Evolutionary conservation across 2,113 vertebrate genomes (phyloP).

Genomic region (Gallinago media): DNA sequence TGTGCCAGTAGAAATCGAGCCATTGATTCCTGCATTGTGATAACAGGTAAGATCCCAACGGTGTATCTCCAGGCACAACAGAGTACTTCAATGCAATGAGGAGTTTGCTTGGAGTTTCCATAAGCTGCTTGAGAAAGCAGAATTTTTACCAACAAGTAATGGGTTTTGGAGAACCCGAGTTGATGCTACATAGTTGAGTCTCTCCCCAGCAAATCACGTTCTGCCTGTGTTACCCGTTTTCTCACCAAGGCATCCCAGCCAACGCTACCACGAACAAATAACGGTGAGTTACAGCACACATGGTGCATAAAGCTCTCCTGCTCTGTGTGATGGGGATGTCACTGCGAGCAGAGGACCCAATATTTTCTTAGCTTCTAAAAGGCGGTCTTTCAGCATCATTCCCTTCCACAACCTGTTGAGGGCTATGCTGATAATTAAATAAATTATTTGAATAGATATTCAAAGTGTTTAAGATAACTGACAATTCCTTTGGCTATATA

Average conservation of each 20-base stretch:
- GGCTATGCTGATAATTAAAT: neutral
- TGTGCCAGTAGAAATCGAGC: slow-evolving; percentile 83
- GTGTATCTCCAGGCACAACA: neutral
- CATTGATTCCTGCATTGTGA: slow-evolving; percentile 93
- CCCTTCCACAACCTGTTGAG: neutral
- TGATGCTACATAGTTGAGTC: neutral
- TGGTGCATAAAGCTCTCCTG: neutral
- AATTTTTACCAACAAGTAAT: neutral
- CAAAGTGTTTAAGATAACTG: neutral
- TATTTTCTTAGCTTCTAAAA: neutral
- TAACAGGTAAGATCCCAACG: slow-evolving; percentile 85
- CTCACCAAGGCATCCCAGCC: neutral
- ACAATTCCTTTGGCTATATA: neutral
- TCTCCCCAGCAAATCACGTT: neutral
- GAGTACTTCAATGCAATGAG: neutral
- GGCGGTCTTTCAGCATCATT: neutral
- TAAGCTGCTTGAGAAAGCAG: neutral
- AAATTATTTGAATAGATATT: neutral
- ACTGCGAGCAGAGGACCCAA: neutral
- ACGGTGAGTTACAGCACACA: neutral
- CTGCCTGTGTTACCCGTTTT: accelerated
- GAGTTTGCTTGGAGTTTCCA: neutral
- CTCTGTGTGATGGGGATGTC: neutral
- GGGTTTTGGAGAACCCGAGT: neutral
- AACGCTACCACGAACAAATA: neutral